A percentile compares a stretch with the other conserved stretches of the same genome.
Evolutionary conservation across 2,113 vertebrate species (phyloP).

Genomic region (Malurus melanocephalus): DNA sequence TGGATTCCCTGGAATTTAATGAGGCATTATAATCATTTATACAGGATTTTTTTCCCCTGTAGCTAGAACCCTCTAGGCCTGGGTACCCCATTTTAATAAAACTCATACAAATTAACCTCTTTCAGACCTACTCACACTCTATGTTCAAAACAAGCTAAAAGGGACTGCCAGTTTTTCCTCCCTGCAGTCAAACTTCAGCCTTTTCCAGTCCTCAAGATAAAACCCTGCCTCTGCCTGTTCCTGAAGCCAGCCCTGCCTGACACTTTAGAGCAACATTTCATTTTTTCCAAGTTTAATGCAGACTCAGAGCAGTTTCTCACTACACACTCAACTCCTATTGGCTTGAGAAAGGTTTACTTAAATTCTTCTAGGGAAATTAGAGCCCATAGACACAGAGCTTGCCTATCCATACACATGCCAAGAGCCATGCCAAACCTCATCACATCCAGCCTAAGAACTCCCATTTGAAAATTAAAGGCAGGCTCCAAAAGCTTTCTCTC

Average conservation of each 20-base stretch:
- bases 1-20: background rate
- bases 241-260: background rate
- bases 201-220: background rate
- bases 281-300: constrained; percentile 27
- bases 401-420: background rate
- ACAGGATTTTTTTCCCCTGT: background rate
- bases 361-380: constrained; percentile 44
- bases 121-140: background rate
- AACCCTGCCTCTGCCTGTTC: background rate
- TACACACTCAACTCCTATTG: background rate
- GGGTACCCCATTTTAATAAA: background rate
- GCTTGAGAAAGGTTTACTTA: constrained; percentile 36
- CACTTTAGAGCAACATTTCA: background rate
- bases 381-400: constrained; percentile 2
- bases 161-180: background rate
- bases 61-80: background rate
- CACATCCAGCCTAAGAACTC: constrained; percentile 23
- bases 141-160: background rate
- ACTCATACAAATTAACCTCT: background rate
- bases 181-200: background rate
- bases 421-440: constrained; percentile 49
- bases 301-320: background rate
- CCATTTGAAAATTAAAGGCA: constrained; percentile 57
- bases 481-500: constrained; percentile 20
- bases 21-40: background rate